phyloP scores from a whole-genome alignment of 2,113 vertebrate genomes.

The Camelus bactrianus region DNA sequence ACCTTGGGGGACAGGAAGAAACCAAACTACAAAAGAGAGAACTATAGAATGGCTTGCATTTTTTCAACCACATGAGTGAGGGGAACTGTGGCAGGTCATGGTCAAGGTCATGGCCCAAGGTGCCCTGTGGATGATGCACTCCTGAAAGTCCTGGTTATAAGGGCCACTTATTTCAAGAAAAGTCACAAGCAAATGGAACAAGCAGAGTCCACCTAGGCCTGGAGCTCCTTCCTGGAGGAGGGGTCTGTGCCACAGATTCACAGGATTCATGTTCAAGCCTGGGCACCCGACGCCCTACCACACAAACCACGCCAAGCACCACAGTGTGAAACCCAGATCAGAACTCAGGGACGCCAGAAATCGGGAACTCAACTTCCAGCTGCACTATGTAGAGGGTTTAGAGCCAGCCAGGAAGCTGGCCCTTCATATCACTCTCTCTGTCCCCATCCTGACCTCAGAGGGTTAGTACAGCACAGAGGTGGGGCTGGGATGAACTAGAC shows the following conservation, averaged over 20 bases:
- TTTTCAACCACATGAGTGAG: too few species aligned
- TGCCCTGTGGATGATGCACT: too few species aligned
- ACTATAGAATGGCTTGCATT: background rate
- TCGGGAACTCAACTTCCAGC: background rate
- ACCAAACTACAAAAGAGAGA: background rate
- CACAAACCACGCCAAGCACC: background rate
- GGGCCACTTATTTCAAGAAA: fast-evolving
- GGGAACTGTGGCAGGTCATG: background rate
- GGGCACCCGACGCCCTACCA: background rate
- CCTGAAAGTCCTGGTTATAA: background rate
- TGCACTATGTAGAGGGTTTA: too few species aligned
- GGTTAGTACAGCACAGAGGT: background rate
- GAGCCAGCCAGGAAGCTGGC: too few species aligned
- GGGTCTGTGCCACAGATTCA: background rate
- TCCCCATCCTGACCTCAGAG: background rate
- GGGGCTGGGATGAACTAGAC: background rate
- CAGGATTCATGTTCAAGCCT: fast-evolving
- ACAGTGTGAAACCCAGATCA: background rate
- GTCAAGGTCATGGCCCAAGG: background rate
- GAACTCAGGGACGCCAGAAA: background rate
- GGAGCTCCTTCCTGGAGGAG: background rate
- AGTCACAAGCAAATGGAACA: background rate
- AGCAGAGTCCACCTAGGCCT: background rate
- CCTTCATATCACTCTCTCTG: background rate
- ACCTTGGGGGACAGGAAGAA: background rate